Evolutionary conservation across 1,140 invertebrate species (phyloP), one percentile per base, ranked within the genome.

Genomic region (Camponotus floridanus): DNA sequence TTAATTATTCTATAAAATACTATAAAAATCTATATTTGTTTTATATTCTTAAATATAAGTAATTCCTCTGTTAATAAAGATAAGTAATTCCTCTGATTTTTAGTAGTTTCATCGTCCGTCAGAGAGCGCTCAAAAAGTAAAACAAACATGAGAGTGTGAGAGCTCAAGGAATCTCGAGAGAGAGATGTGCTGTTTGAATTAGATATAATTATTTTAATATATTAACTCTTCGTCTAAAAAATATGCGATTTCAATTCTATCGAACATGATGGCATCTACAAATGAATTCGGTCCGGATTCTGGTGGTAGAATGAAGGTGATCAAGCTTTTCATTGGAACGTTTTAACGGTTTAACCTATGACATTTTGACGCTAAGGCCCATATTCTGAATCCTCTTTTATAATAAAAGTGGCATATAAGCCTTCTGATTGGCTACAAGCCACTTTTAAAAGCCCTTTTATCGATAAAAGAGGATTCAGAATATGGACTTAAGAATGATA

Each of bases 241-340:
- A 33, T 36, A 55, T 74, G 51, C 21, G 7, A 59, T 74, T 15
- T 74, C 6, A 26, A 74, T 5, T 11, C n/a, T 73, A 39, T 74
- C 51, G 6, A 76, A 51, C 45, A 91, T 92, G 91, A 97, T 97
- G 96, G 96, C 96, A 92, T 95, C 96, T 78, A 96, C 97, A 18
- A 97, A 97, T 68, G 97, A 98, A 92, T 98, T 97, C 93, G 97
- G 97, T 2, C 97, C 97, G 0, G 97, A 98, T 95, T 98, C 97
- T 18, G 97, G 97, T 13, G 97, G 97, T 1, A 95, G 97, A 94
- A 95, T 98, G 2, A 98, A 98, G 95, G 97, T 97, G 95, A 90
- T 64, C 71, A 48, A 26, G 15, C 7, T 13, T 45, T 78, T 76
- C 33, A 42, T 65, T 61, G 21, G 21, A 42, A 57, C 7, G 4